Percentiles rank a stretch among this genome's conserved stretches.
Conservation (phyloP, 2,888 invertebrate genomes). For the Synergus gifuensis region DNA sequence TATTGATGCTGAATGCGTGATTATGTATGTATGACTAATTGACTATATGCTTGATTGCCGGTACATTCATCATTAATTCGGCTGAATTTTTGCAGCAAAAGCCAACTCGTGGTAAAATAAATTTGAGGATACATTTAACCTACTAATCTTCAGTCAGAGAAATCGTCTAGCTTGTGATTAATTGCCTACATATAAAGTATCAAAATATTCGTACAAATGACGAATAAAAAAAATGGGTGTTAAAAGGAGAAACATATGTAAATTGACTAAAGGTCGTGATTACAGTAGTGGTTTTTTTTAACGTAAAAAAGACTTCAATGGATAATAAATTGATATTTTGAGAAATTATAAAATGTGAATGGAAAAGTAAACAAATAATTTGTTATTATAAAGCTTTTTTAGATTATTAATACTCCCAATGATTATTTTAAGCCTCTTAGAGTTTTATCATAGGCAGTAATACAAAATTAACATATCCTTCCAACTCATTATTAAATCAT, state of each 20-base stretch:
- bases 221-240: background rate
- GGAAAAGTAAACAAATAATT: background rate
- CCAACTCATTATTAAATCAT: too few relatives aligned
- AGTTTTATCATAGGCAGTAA: too few relatives aligned
- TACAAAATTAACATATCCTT: too few relatives aligned
- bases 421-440: background rate
- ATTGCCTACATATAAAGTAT: background rate
- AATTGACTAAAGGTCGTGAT: background rate
- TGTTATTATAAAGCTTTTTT: background rate
- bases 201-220: background rate
- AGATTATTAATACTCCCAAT: too few relatives aligned
- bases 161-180: background rate
- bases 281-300: background rate
- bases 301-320: background rate
- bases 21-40: conserved; percentile 5
- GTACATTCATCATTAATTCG: background rate
- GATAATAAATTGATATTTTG: background rate
- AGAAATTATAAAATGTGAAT: background rate
- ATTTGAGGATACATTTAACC: background rate
- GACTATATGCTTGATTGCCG: background rate
- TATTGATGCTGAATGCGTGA: background rate
- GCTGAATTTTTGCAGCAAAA: background rate
- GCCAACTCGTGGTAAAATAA: background rate
- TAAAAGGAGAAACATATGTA: background rate
- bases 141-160: background rate